These are phyloP conservation scores for Drosophila phalerata DNA, from an alignment of 2,888 invertebrate species.

Conservation along the genomic window DNA sequence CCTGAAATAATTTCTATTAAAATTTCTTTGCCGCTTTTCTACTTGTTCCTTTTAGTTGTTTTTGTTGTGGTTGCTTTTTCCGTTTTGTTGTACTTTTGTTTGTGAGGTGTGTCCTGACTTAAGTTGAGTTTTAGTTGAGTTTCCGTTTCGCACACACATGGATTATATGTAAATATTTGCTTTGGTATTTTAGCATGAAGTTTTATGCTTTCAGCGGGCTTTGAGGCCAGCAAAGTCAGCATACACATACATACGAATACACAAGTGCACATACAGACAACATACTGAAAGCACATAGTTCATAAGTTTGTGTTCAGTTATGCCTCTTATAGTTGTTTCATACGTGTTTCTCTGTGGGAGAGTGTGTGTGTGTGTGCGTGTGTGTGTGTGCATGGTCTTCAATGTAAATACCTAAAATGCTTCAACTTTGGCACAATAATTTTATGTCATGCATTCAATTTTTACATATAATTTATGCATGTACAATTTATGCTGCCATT, in stretches of 20 bases:
- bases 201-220: slow-evolving; percentile 63
- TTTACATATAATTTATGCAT: slow-evolving; percentile 62
- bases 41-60: slow-evolving; percentile 23
- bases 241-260: slow-evolving; percentile 16
- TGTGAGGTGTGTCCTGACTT: slow-evolving; percentile 54
- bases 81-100: slow-evolving; percentile 36
- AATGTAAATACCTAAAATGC: slow-evolving; percentile 58
- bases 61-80: slow-evolving; percentile 1
- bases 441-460: slow-evolving; percentile 39
- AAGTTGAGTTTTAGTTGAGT: slow-evolving; percentile 28
- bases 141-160: slow-evolving; percentile 47
- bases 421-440: slow-evolving; percentile 42
- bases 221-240: slow-evolving; percentile 52
- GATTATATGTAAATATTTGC: slow-evolving; percentile 74
- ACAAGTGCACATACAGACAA: neutral
- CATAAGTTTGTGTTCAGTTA: slow-evolving; percentile 26
- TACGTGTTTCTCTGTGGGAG: neutral
- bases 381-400: slow-evolving; percentile 2
- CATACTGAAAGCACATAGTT: slow-evolving; percentile 23
- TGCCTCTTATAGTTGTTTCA: slow-evolving; percentile 20
- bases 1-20: slow-evolving; percentile 70
- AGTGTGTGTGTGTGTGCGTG: neutral
- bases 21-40: slow-evolving; percentile 46
- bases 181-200: slow-evolving; percentile 74
- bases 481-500: slow-evolving; percentile 67